Evolutionary conservation across 2,888 invertebrate genomes (phyloP).

Genomic region (Stenoptilia bipunctidactyla): DNA sequence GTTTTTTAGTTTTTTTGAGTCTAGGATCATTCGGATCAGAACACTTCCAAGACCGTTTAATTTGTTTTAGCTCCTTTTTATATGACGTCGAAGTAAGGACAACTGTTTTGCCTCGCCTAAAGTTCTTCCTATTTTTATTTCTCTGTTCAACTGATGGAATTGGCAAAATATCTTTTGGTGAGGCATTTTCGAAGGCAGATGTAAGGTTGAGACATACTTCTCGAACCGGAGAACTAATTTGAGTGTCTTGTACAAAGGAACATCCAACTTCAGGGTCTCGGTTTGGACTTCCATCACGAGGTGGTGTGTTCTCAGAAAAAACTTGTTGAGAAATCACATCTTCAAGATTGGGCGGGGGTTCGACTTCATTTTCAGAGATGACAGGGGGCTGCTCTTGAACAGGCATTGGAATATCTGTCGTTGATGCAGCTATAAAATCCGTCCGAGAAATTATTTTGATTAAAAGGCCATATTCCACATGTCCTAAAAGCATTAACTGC

Average conservation of each 20-base stretch:
- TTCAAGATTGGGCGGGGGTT: slow-evolving; percentile 4
- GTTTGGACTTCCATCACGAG: too few relatives aligned
- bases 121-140: slow-evolving; percentile 15
- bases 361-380: background rate
- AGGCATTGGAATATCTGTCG: slow-evolving; percentile 12
- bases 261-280: too few relatives aligned
- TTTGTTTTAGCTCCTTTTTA: slow-evolving; percentile 13
- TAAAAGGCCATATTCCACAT: slow-evolving; percentile 19
- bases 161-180: slow-evolving; percentile 15
- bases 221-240: slow-evolving; percentile 9
- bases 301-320: background rate
- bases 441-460: slow-evolving; percentile 17
- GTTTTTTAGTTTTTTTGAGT: slow-evolving; percentile 11
- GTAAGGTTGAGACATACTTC: slow-evolving; percentile 8
- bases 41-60: slow-evolving; percentile 8
- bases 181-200: slow-evolving; percentile 12
- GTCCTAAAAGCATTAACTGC: slow-evolving; percentile 18
- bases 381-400: background rate
- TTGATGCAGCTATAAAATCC: slow-evolving; percentile 17
- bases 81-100: slow-evolving; percentile 18
- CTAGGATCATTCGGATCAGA: slow-evolving; percentile 13
- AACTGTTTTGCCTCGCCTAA: slow-evolving; percentile 20
- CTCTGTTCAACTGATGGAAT: slow-evolving; percentile 13
- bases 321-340: slow-evolving; percentile 8
- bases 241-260: too few relatives aligned